Conservation (phyloP, 1,140 invertebrate species). For the honey bee (Apis mellifera) region DNA sequence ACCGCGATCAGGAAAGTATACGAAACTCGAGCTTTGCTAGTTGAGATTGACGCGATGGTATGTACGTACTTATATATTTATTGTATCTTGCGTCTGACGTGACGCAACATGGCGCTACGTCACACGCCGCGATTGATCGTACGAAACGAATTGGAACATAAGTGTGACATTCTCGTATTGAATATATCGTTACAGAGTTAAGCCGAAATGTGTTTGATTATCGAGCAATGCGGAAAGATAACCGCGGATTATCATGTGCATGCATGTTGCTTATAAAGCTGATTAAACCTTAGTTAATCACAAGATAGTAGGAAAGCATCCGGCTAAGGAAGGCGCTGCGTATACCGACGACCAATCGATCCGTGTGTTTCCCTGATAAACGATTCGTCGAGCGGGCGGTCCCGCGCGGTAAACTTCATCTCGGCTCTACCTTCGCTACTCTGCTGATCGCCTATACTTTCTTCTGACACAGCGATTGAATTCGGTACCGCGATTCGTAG, state of each 20-base stretch:
- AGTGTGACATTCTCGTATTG: not conserved
- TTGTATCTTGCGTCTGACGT: not conserved
- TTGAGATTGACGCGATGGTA: not conserved
- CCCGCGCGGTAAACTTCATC: constrained; percentile 75
- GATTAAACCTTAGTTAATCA: constrained; percentile 81
- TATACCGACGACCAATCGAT: not conserved
- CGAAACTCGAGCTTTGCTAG: not conserved
- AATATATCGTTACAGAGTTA: not conserved
- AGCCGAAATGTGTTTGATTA: constrained; percentile 31
- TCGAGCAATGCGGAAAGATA: constrained; percentile 67
- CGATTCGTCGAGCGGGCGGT: constrained; percentile 72
- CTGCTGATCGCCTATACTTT: constrained; percentile 57
- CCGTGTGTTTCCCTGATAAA: constrained; percentile 59
- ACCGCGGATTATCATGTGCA: constrained; percentile 79
- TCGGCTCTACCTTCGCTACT: constrained; percentile 22
- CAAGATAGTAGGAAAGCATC: constrained; percentile 72
- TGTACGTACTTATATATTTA: not conserved
- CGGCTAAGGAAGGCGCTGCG: not conserved
- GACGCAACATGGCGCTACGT: not conserved
- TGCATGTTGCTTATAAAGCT: constrained; percentile 81
- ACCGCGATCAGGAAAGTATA: constrained; percentile 66
- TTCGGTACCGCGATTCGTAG: constrained; percentile 76
- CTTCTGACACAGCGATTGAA: constrained; percentile 77
- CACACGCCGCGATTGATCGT: not conserved
- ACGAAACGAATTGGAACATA: not conserved